Evolutionary conservation across 2,888 invertebrate genomes (phyloP), one percentile per base, ranked within the genome.

Genomic region (Agriopis aurantiaria): DNA sequence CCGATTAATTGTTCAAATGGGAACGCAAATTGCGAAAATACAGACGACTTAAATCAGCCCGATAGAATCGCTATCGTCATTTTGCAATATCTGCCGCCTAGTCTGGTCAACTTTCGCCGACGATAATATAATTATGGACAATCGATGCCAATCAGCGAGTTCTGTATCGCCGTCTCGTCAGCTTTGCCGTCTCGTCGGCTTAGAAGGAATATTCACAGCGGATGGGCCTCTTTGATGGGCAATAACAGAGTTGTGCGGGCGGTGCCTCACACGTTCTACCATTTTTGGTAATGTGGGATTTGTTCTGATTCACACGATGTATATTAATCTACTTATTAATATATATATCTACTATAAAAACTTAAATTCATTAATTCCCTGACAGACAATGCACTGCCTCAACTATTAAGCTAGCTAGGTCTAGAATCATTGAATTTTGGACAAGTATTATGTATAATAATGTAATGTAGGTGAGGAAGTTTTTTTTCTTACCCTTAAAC

Each of bases 271-370:
- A 69, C 72, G 64, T 78, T 74, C 72, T 68, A 70, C 80, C 78
- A 80, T 80, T 76, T 81, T 80, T 69, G 80, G 82, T 72, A 73
- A 78, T 75, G 77, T 80, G 78, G 74, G 80, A 80, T 73, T 74
- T 69, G 69, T 72, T 74, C 73, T 79, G 80, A 80, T 80, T 83
- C 80, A 78, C 77, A 74, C 76, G 69, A 60, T 70, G 73, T 74
- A 65, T 58, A 65, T 58, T 55, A 52, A 11, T 49, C 33, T 33
- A 23, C 17, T 23, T 23, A 23, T 23, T 23, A 23, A n/a, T n/a
- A n/a, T n/a, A n/a, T n/a, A n/a, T n/a, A n/a, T n/a, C n/a, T n/a
- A n/a, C n/a, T n/a, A n/a, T n/a, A 23, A 23, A 23, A 23, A 1
- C 17, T 23, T 23, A 23, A 23, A 23, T 23, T 33, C 33, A 33